Percentiles rank a stretch among this genome's conserved stretches.
These are phyloP conservation scores for Lepidurus packardi DNA, from an alignment of 1,140 invertebrate genomes.

Conservation along the genomic window DNA sequence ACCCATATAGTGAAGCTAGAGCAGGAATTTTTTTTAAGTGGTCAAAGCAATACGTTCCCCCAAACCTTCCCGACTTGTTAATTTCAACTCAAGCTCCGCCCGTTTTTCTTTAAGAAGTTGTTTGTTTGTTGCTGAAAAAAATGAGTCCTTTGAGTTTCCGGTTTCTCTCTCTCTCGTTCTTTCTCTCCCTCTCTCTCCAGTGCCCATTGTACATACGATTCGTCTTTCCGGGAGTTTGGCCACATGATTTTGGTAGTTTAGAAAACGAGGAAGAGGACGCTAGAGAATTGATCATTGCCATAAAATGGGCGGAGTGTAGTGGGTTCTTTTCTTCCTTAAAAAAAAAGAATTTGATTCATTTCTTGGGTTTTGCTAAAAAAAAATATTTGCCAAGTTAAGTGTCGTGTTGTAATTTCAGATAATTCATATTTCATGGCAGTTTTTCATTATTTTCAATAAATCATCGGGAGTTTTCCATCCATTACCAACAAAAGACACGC, in stretches of 20 bases:
- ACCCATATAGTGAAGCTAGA: neutral
- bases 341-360: too few relatives aligned
- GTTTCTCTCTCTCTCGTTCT: neutral
- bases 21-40: neutral
- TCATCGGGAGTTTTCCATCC: conserved; percentile 4
- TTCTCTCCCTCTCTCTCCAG: neutral
- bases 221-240: neutral
- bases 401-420: conserved; percentile 14
- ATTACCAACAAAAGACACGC: neutral
- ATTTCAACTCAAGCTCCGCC: neutral
- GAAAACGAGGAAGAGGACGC: neutral
- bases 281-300: conserved; percentile 7
- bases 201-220: neutral
- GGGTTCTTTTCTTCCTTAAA: too few relatives aligned
- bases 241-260: neutral
- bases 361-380: neutral
- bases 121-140: neutral
- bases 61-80: neutral
- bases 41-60: conserved; percentile 4
- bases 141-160: neutral
- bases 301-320: neutral
- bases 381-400: conserved; percentile 15
- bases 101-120: neutral
- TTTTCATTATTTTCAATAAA: neutral
- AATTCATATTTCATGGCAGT: neutral